Conservation (phyloP, 2,888 invertebrate genomes). For the Eilema caniola region DNA sequence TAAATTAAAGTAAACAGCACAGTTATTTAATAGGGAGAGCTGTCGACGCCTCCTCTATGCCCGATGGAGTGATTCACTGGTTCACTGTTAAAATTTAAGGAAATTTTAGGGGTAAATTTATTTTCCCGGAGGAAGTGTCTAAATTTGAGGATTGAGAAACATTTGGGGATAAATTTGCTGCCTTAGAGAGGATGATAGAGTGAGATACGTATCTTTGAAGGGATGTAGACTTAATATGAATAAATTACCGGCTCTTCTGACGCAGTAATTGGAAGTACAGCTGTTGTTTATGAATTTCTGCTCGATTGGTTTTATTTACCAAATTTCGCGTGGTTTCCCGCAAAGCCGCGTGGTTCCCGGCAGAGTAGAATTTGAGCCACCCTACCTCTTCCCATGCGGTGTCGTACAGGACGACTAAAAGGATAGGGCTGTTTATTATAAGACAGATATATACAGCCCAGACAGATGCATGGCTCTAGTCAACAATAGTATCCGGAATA, state of each 20-base stretch:
- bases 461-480: no score
- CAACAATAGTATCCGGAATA: no score
- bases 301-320: no score
- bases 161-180: conserved; percentile 23
- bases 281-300: neutral
- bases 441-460: no score
- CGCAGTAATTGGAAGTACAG: neutral
- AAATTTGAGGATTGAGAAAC: conserved; percentile 33
- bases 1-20: conserved; percentile 40
- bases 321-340: no score
- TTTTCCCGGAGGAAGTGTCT: conserved; percentile 39
- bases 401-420: no score
- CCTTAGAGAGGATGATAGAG: conserved; percentile 22
- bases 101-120: conserved; percentile 29
- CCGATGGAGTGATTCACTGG: conserved; percentile 42
- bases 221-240: conserved; percentile 9
- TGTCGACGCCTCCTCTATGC: conserved; percentile 26
- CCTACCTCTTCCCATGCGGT: no score
- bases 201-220: conserved; percentile 5
- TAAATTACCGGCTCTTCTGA: conserved; percentile 2
- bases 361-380: no score
- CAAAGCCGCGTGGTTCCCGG: no score
- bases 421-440: no score
- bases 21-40: conserved; percentile 43
- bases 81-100: conserved; percentile 34